These are phyloP conservation scores for Platycnemis pennipes DNA, from an alignment of 2,888 invertebrate species.

Conservation along the genomic window DNA sequence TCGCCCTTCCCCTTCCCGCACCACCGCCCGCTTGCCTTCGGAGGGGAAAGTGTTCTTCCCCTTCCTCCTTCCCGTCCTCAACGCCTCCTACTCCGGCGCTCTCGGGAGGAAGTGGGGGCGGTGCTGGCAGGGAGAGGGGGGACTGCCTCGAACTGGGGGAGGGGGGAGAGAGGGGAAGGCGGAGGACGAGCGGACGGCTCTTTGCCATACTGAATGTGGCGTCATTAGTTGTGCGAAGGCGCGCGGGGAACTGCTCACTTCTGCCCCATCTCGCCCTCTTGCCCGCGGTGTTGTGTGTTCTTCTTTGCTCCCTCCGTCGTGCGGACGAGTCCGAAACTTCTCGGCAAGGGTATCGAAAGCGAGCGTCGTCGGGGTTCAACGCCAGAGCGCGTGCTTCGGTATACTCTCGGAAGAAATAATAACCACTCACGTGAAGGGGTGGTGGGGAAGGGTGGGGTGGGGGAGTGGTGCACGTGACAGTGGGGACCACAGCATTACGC, in stretches of 20 bases:
- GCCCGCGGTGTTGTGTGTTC: background rate
- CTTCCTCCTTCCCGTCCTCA: background rate
- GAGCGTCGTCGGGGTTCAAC: too few species aligned
- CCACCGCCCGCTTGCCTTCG: background rate
- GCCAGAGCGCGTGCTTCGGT: too few species aligned
- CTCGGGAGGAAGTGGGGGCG: conserved; percentile 57
- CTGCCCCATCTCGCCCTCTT: background rate
- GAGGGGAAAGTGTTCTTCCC: conserved; percentile 38
- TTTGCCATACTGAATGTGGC: conserved; percentile 50
- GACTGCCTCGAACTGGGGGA: background rate
- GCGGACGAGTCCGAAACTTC: background rate
- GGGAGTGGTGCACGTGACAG: background rate
- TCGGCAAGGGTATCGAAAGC: too few species aligned
- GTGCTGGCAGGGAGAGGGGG: conserved; percentile 29
- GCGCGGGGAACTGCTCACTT: conserved; percentile 17
- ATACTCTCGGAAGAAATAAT: background rate
- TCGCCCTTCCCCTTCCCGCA: background rate
- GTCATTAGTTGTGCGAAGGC: conserved; percentile 62
- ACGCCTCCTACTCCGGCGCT: background rate
- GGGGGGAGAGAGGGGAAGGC: conserved; percentile 30
- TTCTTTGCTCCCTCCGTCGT: background rate
- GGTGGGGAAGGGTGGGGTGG: background rate
- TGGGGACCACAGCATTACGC: background rate
- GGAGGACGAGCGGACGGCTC: background rate
- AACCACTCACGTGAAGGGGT: background rate